These are phyloP conservation scores for Glaucidium brasilianum DNA, from an alignment of 2,113 vertebrate genomes.

Conservation along the genomic window DNA sequence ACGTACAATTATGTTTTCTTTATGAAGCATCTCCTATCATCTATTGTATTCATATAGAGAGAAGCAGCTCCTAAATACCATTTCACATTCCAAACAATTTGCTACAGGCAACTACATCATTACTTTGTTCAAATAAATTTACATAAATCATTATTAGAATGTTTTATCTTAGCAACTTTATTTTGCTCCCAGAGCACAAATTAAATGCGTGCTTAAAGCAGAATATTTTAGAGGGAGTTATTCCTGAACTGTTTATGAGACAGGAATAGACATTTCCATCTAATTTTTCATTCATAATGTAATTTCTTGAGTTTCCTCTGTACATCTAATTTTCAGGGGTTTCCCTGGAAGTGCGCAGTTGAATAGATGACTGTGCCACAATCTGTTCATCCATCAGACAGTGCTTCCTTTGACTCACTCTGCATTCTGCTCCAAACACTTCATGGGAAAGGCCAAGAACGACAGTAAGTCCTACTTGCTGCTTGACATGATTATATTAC, in stretches of 20 bases:
- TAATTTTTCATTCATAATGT: slow-evolving; percentile 60
- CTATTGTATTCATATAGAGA: slow-evolving; percentile 44
- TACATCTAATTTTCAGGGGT: slow-evolving; percentile 23
- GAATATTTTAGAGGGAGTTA: slow-evolving; percentile 68
- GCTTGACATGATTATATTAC: slow-evolving; percentile 27
- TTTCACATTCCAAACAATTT: slow-evolving; percentile 71
- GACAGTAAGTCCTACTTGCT: slow-evolving; percentile 36
- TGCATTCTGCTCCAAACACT: slow-evolving; percentile 17
- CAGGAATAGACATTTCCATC: slow-evolving; percentile 59
- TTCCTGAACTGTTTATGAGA: slow-evolving; percentile 66
- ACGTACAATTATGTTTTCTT: slow-evolving; percentile 27
- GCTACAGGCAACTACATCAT: slow-evolving; percentile 70
- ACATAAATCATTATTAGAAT: slow-evolving; percentile 77
- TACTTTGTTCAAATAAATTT: slow-evolving; percentile 76
- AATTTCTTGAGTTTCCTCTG: slow-evolving; percentile 57
- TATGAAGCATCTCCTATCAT: slow-evolving; percentile 19
- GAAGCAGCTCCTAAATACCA: slow-evolving; percentile 44
- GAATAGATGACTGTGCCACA: background rate
- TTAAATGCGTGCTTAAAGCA: slow-evolving; percentile 75
- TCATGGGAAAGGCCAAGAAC: slow-evolving; percentile 26
- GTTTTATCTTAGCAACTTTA: slow-evolving; percentile 71
- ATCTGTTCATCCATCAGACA: slow-evolving; percentile 43
- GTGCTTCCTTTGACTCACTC: slow-evolving; percentile 45
- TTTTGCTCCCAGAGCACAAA: slow-evolving; percentile 74
- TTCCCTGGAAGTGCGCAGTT: slow-evolving; percentile 43